Evolutionary conservation across 2,113 vertebrate species (phyloP).

Genomic region (Cottus gobio): DNA sequence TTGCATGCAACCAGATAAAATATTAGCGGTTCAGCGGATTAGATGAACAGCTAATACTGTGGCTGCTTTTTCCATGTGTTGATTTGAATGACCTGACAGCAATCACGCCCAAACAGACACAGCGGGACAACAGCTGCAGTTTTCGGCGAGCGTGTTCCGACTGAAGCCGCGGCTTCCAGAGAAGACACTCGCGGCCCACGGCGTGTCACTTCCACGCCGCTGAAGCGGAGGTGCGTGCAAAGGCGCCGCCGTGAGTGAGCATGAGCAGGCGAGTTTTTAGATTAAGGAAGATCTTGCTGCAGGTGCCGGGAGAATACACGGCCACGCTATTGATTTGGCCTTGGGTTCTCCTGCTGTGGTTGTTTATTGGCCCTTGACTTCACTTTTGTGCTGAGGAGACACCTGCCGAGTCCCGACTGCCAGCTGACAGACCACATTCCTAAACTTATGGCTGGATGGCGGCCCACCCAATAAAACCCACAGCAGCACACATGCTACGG

Average conservation of each 20-base stretch:
- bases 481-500: conserved; percentile 37
- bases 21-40: conserved; percentile 33
- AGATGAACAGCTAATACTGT: conserved; percentile 43
- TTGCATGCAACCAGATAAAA: conserved; percentile 23
- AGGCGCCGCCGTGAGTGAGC: conserved; percentile 3
- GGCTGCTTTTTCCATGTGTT: conserved; percentile 39
- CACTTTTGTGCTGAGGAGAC: conserved; percentile 64
- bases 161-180: conserved; percentile 46
- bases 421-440: conserved; percentile 73
- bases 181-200: conserved; percentile 65
- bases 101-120: conserved; percentile 61
- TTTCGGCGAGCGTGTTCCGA: conserved; percentile 36
- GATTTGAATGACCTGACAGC: conserved; percentile 80
- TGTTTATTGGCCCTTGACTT: conserved; percentile 77
- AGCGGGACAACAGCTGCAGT: conserved; percentile 58
- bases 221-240: conserved; percentile 36
- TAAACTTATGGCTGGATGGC: conserved; percentile 64
- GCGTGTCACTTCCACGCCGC: conserved; percentile 56
- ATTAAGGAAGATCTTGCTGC: conserved; percentile 45
- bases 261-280: conserved; percentile 30
- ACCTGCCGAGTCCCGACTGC: conserved; percentile 69
- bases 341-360: conserved; percentile 57
- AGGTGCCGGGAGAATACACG: conserved; percentile 25
- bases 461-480: conserved; percentile 64
- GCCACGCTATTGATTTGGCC: conserved; percentile 62